phyloP scores from a whole-genome alignment of 2,797 vertebrate species.

The Anniella stebbinsi region DNA sequence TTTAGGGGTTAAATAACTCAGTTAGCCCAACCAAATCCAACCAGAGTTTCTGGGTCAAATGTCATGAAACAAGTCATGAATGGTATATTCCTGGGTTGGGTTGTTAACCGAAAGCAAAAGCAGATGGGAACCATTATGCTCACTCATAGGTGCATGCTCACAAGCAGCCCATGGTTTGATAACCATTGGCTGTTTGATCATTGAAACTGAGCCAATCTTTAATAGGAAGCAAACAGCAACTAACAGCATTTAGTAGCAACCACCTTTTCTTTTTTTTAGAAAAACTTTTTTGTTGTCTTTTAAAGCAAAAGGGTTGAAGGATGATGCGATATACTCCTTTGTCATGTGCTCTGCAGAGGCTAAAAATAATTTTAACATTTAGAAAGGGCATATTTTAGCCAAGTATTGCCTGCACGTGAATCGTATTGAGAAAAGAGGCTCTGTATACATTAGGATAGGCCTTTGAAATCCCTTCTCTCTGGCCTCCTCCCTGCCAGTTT shows the following conservation, averaged over 20 bases:
- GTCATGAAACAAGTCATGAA: no score
- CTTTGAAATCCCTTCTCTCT: not conserved
- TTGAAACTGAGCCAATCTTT: not conserved
- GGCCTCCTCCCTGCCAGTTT: not conserved
- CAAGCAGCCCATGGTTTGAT: no score
- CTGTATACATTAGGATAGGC: not conserved
- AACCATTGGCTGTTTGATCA: no score
- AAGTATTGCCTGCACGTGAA: conserved; percentile 9
- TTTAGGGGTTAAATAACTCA: no score
- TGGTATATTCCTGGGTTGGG: no score
- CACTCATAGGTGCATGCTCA: no score
- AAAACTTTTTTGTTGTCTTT: conserved; percentile 8
- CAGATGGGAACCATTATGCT: no score
- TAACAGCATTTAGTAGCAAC: not conserved
- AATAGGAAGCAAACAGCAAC: not conserved
- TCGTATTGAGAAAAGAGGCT: not conserved
- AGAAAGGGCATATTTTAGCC: not conserved
- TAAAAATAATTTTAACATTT: conserved; percentile 28
- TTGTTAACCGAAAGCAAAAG: no score
- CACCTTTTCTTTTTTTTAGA: not conserved
- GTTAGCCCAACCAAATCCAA: no score
- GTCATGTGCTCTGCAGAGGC: not conserved
- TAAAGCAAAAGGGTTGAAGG: conserved; percentile 2
- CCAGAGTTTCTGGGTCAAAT: no score
- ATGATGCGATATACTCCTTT: conserved; percentile 40